Conservation (phyloP, 2,888 invertebrate species). For the Callosobruchus maculatus region DNA sequence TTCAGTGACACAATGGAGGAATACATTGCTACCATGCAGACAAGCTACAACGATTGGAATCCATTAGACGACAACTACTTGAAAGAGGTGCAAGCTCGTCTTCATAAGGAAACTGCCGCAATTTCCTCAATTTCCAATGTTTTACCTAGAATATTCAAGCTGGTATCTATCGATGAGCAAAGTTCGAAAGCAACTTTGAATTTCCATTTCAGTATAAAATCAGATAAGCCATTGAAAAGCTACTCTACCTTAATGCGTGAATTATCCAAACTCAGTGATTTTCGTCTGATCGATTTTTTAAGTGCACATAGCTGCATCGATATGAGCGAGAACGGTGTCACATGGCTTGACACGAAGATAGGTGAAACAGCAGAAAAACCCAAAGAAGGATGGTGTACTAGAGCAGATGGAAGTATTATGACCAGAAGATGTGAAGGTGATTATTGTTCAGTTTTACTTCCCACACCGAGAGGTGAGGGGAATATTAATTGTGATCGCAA, state of each 20-base stretch:
- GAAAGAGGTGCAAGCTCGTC: conserved; percentile 6
- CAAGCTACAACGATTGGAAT: conserved; percentile 18
- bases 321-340: conserved; percentile 9
- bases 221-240: neutral
- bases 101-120: neutral
- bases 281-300: neutral
- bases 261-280: conserved; percentile 3
- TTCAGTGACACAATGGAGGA: conserved; percentile 15
- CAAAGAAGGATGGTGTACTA: conserved; percentile 48
- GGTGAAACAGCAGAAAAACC: conserved; percentile 14
- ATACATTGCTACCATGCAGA: conserved; percentile 24
- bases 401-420: conserved; percentile 55
- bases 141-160: conserved; percentile 27
- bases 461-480: too few relatives aligned
- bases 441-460: too few relatives aligned
- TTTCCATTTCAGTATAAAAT: conserved; percentile 23
- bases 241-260: conserved; percentile 3
- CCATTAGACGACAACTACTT: conserved; percentile 21
- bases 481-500: too few relatives aligned
- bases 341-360: conserved; percentile 23
- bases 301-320: conserved; percentile 1
- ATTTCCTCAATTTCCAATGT: conserved; percentile 8
- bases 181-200: conserved; percentile 22
- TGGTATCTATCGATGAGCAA: conserved; percentile 24
- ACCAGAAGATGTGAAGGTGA: conserved; percentile 54